Evolutionary conservation across 1,140 invertebrate species (phyloP), one percentile per base, ranked within the genome.

Genomic region (Contarinia nasturtii): DNA sequence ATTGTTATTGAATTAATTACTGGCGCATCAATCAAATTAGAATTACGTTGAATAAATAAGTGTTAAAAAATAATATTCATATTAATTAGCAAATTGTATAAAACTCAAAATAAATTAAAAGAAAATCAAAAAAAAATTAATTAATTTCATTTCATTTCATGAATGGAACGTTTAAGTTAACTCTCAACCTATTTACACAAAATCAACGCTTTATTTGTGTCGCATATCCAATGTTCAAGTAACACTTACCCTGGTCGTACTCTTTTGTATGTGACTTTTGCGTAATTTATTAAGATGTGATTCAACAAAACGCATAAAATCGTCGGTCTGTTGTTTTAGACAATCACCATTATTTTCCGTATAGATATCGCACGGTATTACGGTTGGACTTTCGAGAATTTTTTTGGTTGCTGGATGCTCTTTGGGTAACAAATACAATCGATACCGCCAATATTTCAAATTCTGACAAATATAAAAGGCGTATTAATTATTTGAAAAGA

Each of bases 391-490:
- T 18, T 78, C 75, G 1, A 82, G 61, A 40, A 86, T 84, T 57
- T 75, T 76, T 52, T 76, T 80, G 1, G 80, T 82, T 0, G 74
- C 77, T 18, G 72, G 64, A 58, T 79, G 83, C 51, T 75, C 72
- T 7, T 80, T 60, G 2, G 92, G 91, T 40, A 97, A 59, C 7
- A 97, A 59, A 51, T 90, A 82, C 52, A 95, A 82, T 21, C 91
- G 72, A 61, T 91, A 89, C 51, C 92, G 73, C 93, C 92, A 97
- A 63, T 86, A 97, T 69, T 97, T 97, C 1, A 93, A 67, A 11
- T 77, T 73, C 80, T 85, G 49, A 21, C 61, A 63, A 40, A 50
- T n/a, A n/a, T n/a, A n/a, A n/a, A n/a, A n/a, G n/a, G 14, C 33
- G 14, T 34, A 34, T 14, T 8, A 8, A 34, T 34, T 7, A 34